These are phyloP conservation scores for Micrastur ruficollis DNA, from an alignment of 2,797 vertebrate genomes.

Conservation along the genomic window DNA sequence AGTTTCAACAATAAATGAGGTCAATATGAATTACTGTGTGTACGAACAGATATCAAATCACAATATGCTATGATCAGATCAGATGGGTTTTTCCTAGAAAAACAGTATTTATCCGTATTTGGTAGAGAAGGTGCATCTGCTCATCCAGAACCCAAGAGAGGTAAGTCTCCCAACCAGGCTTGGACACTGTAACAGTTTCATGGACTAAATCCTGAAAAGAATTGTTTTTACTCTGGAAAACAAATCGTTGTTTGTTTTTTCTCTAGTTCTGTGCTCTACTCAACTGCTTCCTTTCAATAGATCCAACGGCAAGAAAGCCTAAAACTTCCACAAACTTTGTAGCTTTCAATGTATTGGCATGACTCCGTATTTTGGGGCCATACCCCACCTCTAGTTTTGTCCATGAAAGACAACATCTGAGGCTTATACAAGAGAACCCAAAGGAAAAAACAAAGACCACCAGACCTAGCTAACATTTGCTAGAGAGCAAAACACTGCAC, in stretches of 20 bases:
- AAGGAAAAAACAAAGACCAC: background rate
- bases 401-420: background rate
- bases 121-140: background rate
- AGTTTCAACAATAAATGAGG: background rate
- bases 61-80: background rate
- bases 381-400: background rate
- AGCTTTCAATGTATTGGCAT: background rate
- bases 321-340: background rate
- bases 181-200: background rate
- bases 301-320: background rate
- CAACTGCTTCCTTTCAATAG: background rate
- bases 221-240: background rate
- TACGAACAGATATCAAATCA: background rate
- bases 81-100: background rate
- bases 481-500: background rate
- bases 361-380: fast-evolving
- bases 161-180: background rate
- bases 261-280: background rate
- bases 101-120: background rate
- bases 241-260: fast-evolving
- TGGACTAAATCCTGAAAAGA: background rate
- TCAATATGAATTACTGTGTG: background rate
- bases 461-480: background rate
- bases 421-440: background rate
- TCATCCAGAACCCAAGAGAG: background rate